These are phyloP conservation scores for Channa argus DNA, from an alignment of 2,113 vertebrate genomes.

Conservation along the genomic window DNA sequence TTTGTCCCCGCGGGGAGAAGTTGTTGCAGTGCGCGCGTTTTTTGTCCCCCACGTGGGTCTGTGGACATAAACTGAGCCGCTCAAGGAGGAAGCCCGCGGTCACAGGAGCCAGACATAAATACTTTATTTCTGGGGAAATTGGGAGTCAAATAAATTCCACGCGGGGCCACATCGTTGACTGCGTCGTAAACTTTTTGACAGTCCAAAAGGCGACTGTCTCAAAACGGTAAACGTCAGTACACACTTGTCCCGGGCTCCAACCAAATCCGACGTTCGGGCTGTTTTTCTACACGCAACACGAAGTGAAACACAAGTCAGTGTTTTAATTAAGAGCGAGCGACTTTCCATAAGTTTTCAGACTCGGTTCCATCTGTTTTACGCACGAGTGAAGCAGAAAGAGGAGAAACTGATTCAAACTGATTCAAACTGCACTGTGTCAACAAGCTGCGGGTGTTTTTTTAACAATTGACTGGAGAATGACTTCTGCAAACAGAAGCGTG, in stretches of 20 bases:
- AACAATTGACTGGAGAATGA: conserved; percentile 4
- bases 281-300: conserved; percentile 62
- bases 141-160: conserved; percentile 83
- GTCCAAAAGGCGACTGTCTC: conserved; percentile 74
- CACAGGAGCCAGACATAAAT: conserved; percentile 78
- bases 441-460: conserved; percentile 5
- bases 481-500: conserved; percentile 17
- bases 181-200: conserved; percentile 74
- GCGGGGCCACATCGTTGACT: conserved; percentile 76
- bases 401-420: conserved; percentile 15
- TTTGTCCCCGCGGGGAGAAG: too few species aligned
- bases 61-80: conserved; percentile 71
- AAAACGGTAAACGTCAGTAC: conserved; percentile 75
- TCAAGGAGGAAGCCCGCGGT: conserved; percentile 75
- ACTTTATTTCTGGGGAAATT: conserved; percentile 78
- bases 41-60: conserved; percentile 75
- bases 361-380: conserved; percentile 58
- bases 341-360: conserved; percentile 53
- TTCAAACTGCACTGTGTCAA: conserved; percentile 24
- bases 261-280: conserved; percentile 66
- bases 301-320: conserved; percentile 76
- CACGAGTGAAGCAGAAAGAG: conserved; percentile 28
- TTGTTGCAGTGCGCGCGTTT: conserved; percentile 43
- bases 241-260: conserved; percentile 63
- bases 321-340: conserved; percentile 76